Base-by-base conservation (phyloP, 1,140 invertebrate species). In the Mactra quadrangularis region DNA sequence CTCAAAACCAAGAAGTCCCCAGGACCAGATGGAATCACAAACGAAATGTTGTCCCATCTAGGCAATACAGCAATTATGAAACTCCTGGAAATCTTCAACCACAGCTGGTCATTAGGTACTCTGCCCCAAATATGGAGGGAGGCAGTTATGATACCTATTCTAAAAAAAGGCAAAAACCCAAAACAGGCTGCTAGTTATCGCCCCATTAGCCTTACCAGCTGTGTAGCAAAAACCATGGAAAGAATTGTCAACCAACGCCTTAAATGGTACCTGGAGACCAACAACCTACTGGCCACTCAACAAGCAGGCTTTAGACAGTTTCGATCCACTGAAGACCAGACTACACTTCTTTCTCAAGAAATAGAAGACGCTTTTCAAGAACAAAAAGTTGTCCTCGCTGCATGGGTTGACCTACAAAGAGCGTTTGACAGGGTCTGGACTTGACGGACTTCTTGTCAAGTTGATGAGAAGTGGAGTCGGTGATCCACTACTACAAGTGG, bases 21-120 rank as follows among this genome's bases (percentile, higher is more conserved):
- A 0, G 83, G 83, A 0, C 22, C 77, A n/a, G 77, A 85, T 45
- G 71, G 59, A 22, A 66, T 85, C 31, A 81, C 66, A 25, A 55
- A 62, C 47, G 76, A 85, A 45, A 81, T 85, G 60, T 68, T 81
- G 25, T 75, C 53, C 13, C 55, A 83, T 35, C 55, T 77, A 0
- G 72, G 68, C 25, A 29, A 45, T 6, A 41, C 3, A 29, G 68
- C 71, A 7, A 66, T 33, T 29, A 22, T 0, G 25, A 53, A 41
- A 1, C 70, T 85, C 29, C 76, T 81, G 17, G 17, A 82, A 6
- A 85, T 85, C 60, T 75, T 85, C 35, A 85, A 75, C 83, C 50
- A 41, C 33, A 78, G 57, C 53, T 85, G 83, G 83, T 15, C 13
- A 3, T 25, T n/a, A 4, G 70, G 70, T 15, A 35, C 9, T 52